phyloP scores from a whole-genome alignment of 2,888 invertebrate genomes.

The Achlya flavicornis region DNA sequence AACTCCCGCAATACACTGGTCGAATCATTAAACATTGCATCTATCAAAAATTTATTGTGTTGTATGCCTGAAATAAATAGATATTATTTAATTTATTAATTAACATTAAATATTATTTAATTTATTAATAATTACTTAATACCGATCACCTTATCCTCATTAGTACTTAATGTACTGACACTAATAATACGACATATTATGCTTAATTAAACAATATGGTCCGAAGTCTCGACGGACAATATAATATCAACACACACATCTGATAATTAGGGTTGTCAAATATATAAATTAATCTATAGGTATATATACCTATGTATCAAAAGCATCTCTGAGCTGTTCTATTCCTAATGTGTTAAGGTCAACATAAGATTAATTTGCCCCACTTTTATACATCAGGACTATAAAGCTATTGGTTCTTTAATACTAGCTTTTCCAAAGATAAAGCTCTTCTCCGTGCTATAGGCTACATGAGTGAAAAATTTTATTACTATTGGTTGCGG shows the following conservation, averaged over 20 bases:
- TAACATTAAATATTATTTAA: no score
- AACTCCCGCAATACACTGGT: no score
- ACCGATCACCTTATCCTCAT: not conserved
- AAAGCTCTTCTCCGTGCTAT: not conserved
- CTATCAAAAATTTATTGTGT: no score
- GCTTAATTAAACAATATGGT: conserved; percentile 8
- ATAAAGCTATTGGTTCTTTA: no score
- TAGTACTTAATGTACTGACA: not conserved
- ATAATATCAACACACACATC: not conserved
- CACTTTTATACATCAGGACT: no score
- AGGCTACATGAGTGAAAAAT: not conserved
- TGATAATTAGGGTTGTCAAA: conserved; percentile 5
- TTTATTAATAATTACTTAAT: not conserved
- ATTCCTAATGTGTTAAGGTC: no score
- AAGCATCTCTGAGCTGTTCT: no score
- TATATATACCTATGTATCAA: no score
- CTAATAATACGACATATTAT: conserved; percentile 1
- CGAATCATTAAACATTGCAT: no score
- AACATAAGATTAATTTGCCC: no score
- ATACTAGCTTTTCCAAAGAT: not conserved
- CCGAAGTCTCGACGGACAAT: not conserved
- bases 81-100: no score
- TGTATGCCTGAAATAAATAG: no score
- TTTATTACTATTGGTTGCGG: not conserved
- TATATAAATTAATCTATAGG: not conserved